These are phyloP conservation scores for Atta cephalotes DNA, from an alignment of 1,140 invertebrate genomes.

Conservation along the genomic window DNA sequence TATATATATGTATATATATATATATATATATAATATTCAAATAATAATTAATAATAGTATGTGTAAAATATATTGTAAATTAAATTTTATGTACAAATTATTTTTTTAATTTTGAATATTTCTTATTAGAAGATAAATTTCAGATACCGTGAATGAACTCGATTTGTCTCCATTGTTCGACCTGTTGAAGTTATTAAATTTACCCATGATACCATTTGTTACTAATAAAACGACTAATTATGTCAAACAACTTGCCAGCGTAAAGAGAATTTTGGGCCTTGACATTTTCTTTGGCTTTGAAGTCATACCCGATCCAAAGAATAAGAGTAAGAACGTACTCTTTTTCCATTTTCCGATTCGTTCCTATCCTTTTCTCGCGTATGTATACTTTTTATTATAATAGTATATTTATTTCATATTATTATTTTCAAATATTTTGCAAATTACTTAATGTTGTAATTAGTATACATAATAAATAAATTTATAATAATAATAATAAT, in stretches of 20 bases:
- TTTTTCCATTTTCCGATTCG: conserved; percentile 88
- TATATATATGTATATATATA: no score
- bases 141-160: conserved; percentile 88
- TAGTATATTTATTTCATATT: not conserved
- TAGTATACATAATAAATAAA: not conserved
- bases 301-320: conserved; percentile 89
- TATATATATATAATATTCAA: no score
- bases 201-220: conserved; percentile 87
- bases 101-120: not conserved
- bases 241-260: conserved; percentile 87
- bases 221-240: conserved; percentile 87
- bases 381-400: conserved; percentile 66
- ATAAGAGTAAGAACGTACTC: conserved; percentile 88
- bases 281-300: conserved; percentile 90
- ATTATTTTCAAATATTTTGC: not conserved
- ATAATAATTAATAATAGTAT: no score
- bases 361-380: conserved; percentile 90
- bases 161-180: conserved; percentile 88
- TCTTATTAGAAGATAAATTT: conserved; percentile 25
- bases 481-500: not conserved
- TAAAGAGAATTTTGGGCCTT: conserved; percentile 88
- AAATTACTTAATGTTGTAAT: conserved; percentile 1
- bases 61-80: no score
- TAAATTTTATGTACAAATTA: not conserved
- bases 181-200: conserved; percentile 86